phyloP scores from a whole-genome alignment of 2,888 invertebrate species.

The Trachelus troglodyta region DNA sequence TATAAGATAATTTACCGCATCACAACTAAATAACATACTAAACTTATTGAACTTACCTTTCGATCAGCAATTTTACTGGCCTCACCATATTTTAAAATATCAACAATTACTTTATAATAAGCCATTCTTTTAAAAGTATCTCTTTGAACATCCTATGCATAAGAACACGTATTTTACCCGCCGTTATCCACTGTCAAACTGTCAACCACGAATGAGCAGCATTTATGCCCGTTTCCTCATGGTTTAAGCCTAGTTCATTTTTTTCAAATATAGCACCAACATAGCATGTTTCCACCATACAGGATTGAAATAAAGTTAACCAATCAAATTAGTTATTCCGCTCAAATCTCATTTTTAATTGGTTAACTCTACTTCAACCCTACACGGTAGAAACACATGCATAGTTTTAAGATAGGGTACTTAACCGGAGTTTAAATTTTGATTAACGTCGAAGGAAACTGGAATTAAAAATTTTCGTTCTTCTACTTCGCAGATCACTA shows the following conservation, averaged over 20 bases:
- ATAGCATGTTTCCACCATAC: too few relatives aligned
- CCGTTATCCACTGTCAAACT: neutral
- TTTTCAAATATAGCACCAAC: too few relatives aligned
- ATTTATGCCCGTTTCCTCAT: too few relatives aligned
- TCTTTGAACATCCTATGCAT: neutral
- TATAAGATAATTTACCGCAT: neutral
- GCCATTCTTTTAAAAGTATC: neutral
- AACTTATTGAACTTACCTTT: neutral
- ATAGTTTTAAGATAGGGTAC: too few relatives aligned
- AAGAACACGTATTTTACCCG: neutral
- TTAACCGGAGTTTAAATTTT: too few relatives aligned
- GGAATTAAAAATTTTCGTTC: neutral
- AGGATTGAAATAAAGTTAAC: too few relatives aligned
- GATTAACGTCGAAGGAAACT: too few relatives aligned
- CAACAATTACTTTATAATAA: neutral
- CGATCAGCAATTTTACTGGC: neutral
- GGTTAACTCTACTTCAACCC: too few relatives aligned
- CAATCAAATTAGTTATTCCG: too few relatives aligned
- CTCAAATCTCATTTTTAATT: too few relatives aligned
- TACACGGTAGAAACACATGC: too few relatives aligned
- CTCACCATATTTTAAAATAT: neutral
- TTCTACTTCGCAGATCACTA: neutral
- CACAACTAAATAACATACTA: neutral
- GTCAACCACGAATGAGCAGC: neutral
- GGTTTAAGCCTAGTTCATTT: too few relatives aligned